Percentiles rank a stretch among this genome's conserved stretches.
Evolutionary conservation across 2,888 invertebrate genomes (phyloP).

Genomic region (Timandra comae): DNA sequence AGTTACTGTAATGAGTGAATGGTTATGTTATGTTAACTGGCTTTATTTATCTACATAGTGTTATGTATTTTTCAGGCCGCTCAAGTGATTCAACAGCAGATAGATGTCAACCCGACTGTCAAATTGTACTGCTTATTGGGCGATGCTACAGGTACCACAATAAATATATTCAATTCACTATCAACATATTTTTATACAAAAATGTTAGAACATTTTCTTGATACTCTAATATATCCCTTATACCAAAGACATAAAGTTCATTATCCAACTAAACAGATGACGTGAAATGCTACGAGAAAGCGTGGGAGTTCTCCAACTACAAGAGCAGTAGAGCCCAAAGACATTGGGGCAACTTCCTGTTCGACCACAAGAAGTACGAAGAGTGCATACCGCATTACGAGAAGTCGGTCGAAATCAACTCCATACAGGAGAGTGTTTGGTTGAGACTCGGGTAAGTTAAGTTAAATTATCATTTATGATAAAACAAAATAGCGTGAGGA

Average conservation of each 20-base stretch:
- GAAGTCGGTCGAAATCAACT: constrained; percentile 89
- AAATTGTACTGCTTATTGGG: constrained; percentile 94
- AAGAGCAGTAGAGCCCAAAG: constrained; percentile 90
- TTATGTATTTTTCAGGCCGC: constrained; percentile 80
- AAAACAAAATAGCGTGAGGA: too few relatives aligned
- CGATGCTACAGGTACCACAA: constrained; percentile 84
- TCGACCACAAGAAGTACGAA: constrained; percentile 83
- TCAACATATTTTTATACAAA: too few relatives aligned
- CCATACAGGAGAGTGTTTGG: constrained; percentile 92
- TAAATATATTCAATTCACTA: too few relatives aligned
- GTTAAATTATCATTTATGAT: too few relatives aligned
- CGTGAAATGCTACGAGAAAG: constrained; percentile 87
- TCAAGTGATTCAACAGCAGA: constrained; percentile 88
- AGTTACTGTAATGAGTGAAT: too few relatives aligned
- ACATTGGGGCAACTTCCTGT: constrained; percentile 90
- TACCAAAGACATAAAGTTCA: too few relatives aligned
- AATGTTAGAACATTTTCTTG: too few relatives aligned
- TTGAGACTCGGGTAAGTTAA: constrained; percentile 81
- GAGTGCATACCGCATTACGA: constrained; percentile 89
- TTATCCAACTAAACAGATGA: too few relatives aligned
- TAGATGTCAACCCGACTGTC: constrained; percentile 86
- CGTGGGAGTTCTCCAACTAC: constrained; percentile 91
- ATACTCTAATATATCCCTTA: too few relatives aligned
- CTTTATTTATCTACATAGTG: background rate
- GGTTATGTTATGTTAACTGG: background rate